Conservation (phyloP, 1,140 invertebrate genomes). For the Anoplolepis gracilipes region DNA sequence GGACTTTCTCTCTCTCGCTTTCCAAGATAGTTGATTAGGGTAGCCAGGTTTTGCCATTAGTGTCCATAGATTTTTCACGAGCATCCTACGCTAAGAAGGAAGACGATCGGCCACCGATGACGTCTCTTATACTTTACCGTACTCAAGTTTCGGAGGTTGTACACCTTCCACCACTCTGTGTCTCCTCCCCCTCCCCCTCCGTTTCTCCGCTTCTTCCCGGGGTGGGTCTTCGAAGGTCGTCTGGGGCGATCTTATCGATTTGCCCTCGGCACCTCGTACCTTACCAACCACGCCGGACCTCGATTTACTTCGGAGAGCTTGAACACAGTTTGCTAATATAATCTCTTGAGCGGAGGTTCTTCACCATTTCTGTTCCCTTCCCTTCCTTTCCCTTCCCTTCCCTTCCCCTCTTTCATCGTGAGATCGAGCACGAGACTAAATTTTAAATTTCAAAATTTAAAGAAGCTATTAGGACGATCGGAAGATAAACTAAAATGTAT, state of each 20-base stretch:
- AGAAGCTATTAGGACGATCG: neutral
- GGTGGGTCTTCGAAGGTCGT: constrained; percentile 80
- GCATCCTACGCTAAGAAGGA: neutral
- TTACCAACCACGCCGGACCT: constrained; percentile 39
- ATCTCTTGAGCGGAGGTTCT: constrained; percentile 16
- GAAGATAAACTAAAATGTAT: neutral
- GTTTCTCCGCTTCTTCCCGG: neutral
- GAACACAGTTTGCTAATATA: constrained; percentile 31
- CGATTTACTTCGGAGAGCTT: constrained; percentile 28
- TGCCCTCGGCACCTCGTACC: constrained; percentile 31
- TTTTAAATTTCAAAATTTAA: constrained; percentile 34
- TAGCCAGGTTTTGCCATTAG: constrained; percentile 15
- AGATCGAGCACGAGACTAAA: constrained; percentile 26
- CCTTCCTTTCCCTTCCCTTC: too few species aligned
- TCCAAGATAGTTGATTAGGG: constrained; percentile 5
- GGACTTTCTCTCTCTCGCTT: neutral
- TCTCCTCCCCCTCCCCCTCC: neutral
- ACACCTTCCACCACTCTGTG: constrained; percentile 51
- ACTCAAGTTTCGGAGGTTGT: constrained; percentile 75
- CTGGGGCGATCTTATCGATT: constrained; percentile 83
- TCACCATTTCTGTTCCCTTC: too few species aligned
- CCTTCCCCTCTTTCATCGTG: neutral
- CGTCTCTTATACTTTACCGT: constrained; percentile 66
- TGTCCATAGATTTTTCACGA: constrained; percentile 40
- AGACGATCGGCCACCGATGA: constrained; percentile 45